These are phyloP conservation scores for Girardinichthys multiradiatus DNA, from an alignment of 2,113 vertebrate species.

Conservation along the genomic window DNA sequence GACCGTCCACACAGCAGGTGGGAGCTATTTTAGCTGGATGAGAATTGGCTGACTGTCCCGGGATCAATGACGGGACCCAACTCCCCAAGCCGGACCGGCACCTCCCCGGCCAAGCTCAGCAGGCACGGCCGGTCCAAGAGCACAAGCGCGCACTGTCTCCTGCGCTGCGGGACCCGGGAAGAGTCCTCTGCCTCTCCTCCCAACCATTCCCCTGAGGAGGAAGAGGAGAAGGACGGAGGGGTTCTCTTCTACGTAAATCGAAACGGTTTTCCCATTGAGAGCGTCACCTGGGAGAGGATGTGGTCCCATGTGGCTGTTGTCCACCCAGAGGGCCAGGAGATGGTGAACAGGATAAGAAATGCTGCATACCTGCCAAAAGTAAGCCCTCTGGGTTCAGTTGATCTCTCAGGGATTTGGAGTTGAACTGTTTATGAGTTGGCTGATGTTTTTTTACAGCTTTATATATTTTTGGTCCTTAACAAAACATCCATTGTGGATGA, in stretches of 20 bases:
- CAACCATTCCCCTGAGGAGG: slow-evolving; percentile 83
- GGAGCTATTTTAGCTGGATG: slow-evolving; percentile 40
- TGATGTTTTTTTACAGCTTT: no score
- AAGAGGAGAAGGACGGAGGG: slow-evolving; percentile 93
- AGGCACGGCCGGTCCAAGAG: slow-evolving; percentile 88
- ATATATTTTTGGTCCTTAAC: background rate
- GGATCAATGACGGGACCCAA: slow-evolving; percentile 86
- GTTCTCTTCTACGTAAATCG: slow-evolving; percentile 93
- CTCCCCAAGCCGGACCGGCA: slow-evolving; percentile 71
- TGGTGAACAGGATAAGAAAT: slow-evolving; percentile 89
- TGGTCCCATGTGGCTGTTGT: slow-evolving; percentile 91
- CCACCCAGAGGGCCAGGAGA: slow-evolving; percentile 91
- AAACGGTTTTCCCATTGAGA: slow-evolving; percentile 92
- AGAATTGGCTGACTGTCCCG: slow-evolving; percentile 21
- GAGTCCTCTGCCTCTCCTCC: slow-evolving; percentile 51
- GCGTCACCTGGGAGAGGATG: slow-evolving; percentile 94
- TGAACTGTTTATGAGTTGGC: background rate
- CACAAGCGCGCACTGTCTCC: slow-evolving; percentile 78
- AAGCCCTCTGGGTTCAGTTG: slow-evolving; percentile 52
- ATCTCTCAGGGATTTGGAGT: background rate
- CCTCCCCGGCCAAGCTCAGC: slow-evolving; percentile 78
- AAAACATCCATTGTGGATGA: background rate
- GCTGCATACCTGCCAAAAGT: slow-evolving; percentile 88
- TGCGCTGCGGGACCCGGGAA: slow-evolving; percentile 60
- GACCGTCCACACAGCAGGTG: slow-evolving; percentile 5